A percentile compares a stretch with the other conserved stretches of the same genome.
These are phyloP conservation scores for Geotrypetes seraphini DNA, from an alignment of 2,797 vertebrate genomes.

Conservation along the genomic window DNA sequence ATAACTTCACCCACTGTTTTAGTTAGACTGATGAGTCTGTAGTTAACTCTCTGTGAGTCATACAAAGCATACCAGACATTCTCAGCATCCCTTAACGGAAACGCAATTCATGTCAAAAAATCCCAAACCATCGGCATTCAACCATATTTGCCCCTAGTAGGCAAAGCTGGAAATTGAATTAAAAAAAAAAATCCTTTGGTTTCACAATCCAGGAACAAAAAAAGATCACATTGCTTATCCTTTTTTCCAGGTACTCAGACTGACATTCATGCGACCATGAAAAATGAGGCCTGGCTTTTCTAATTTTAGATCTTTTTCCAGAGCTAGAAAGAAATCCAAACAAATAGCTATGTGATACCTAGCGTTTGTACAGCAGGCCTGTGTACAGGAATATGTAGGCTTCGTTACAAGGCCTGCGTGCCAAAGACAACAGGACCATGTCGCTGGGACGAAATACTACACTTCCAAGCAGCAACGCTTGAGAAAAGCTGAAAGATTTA, in stretches of 20 bases:
- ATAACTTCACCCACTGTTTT: too few relatives aligned
- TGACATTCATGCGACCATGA: conserved; percentile 25
- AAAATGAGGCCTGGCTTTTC: conserved; percentile 28
- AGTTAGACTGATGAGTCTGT: too few relatives aligned
- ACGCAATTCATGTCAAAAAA: too few relatives aligned
- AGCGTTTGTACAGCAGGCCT: too few relatives aligned
- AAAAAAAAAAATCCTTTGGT: too few relatives aligned
- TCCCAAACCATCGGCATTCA: too few relatives aligned
- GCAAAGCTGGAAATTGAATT: too few relatives aligned
- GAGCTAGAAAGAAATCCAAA: conserved; percentile 35
- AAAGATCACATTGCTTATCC: conserved; percentile 6
- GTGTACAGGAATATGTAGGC: conserved; percentile 31
- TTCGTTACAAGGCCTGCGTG: conserved; percentile 30
- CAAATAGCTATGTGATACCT: conserved; percentile 38
- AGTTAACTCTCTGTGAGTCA: too few relatives aligned
- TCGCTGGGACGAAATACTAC: conserved; percentile 45
- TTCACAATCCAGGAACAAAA: neutral
- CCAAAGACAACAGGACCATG: conserved; percentile 46
- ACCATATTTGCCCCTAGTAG: too few relatives aligned
- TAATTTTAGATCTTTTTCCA: conserved; percentile 45
- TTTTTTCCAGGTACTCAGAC: conserved; percentile 12
- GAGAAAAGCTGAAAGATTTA: conserved; percentile 30
- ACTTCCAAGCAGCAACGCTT: conserved; percentile 42
- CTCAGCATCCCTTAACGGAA: too few relatives aligned
- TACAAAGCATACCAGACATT: too few relatives aligned